Conservation (phyloP, 2,113 vertebrate species). For the Climacteris rufus region DNA sequence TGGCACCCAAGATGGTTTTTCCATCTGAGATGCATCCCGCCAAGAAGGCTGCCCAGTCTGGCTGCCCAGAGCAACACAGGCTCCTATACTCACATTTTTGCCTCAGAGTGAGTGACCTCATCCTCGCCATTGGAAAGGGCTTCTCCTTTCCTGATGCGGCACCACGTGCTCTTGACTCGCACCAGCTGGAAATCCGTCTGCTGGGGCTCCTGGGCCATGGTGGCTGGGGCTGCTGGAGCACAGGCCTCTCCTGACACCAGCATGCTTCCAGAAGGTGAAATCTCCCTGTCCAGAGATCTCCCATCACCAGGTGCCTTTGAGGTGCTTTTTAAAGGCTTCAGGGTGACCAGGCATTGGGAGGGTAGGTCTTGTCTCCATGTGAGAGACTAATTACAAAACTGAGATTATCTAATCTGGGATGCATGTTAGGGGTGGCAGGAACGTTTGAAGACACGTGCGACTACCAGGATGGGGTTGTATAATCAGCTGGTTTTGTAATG, state of each 20-base stretch:
- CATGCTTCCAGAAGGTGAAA: constrained; percentile 13
- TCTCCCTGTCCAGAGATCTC: background rate
- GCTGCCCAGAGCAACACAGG: background rate
- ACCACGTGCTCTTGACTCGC: constrained; percentile 74
- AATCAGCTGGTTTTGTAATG: constrained; percentile 59
- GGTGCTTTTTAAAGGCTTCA: constrained; percentile 54
- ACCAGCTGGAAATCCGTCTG: constrained; percentile 76
- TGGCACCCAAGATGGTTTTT: background rate
- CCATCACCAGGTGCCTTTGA: background rate
- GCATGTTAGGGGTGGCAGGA: background rate
- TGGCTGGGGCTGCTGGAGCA: background rate
- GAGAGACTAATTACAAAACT: constrained; percentile 42
- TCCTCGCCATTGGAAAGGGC: background rate
- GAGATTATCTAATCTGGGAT: constrained; percentile 42
- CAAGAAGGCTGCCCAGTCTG: background rate
- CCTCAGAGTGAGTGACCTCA: constrained; percentile 63
- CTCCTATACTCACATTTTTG: constrained; percentile 79
- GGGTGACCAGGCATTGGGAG: background rate
- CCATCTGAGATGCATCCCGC: too few species aligned
- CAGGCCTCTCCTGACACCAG: background rate
- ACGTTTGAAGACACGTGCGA: background rate
- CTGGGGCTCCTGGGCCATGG: background rate
- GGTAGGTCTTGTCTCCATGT: background rate
- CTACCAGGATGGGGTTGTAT: constrained; percentile 17
- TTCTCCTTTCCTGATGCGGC: constrained; percentile 60